Percentiles rank a stretch among this genome's conserved stretches.
Evolutionary conservation across 92 coral and sea anemone species (phyloP).

Genomic region (Scolanthus callimorphus): DNA sequence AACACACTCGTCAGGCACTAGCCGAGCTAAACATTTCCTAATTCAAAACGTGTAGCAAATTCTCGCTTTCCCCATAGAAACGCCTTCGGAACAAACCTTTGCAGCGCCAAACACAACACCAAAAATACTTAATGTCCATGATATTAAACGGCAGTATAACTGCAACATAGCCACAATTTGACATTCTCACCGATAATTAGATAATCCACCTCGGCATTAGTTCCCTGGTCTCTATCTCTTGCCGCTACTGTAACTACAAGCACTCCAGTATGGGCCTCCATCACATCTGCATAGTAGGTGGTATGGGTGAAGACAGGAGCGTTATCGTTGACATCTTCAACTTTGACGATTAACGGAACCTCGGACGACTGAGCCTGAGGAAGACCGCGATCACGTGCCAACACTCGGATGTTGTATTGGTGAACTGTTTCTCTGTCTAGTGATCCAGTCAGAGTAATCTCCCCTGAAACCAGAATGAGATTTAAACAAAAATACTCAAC

Average conservation of each 20-base stretch:
- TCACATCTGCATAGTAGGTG: constrained; percentile 17
- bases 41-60: no score
- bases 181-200: constrained; percentile 42
- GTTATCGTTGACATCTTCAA: constrained; percentile 79
- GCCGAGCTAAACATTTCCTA: no score
- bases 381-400: constrained; percentile 49
- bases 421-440: constrained; percentile 47
- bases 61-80: no score
- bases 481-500: no score
- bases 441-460: constrained; percentile 5
- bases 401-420: constrained; percentile 30
- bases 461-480: constrained; percentile 19
- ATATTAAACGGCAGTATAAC: no score
- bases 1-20: no score
- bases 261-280: constrained; percentile 22
- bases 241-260: constrained; percentile 17
- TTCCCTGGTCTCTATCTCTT: constrained; percentile 48
- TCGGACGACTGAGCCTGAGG: constrained; percentile 34
- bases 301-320: constrained; percentile 40
- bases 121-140: not conserved
- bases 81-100: no score
- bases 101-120: no score
- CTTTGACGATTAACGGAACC: constrained; percentile 35
- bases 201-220: constrained; percentile 35
- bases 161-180: not conserved